These are phyloP conservation scores for Microdon myrmicae DNA, from an alignment of 2,888 invertebrate genomes.

Conservation along the genomic window DNA sequence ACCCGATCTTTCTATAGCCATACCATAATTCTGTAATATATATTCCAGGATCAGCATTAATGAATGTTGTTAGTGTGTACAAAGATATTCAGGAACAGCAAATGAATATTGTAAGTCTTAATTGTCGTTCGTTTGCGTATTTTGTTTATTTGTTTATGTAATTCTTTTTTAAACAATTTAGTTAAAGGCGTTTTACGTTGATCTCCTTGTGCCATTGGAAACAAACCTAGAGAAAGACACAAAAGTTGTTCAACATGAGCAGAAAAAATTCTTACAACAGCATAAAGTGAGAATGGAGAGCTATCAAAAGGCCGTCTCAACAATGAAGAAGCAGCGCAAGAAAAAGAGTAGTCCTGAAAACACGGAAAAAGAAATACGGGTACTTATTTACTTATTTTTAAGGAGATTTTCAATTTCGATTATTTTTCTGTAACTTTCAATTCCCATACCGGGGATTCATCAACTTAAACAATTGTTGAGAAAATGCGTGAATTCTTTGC, in stretches of 20 bases:
- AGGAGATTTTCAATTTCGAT: not conserved
- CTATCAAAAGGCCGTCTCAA: conserved; percentile 89
- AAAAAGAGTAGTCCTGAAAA: conserved; percentile 86
- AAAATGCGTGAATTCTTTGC: too few species aligned
- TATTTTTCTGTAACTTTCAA: too few species aligned
- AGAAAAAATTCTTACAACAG: conserved; percentile 91
- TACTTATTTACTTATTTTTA: conserved; percentile 59
- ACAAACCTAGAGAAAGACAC: conserved; percentile 94
- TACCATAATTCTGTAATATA: not conserved
- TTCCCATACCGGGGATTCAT: too few species aligned
- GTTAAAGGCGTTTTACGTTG: conserved; percentile 95
- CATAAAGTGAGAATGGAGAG: conserved; percentile 92
- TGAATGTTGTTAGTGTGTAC: conserved; percentile 93
- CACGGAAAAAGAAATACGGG: conserved; percentile 92
- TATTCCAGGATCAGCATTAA: conserved; percentile 87
- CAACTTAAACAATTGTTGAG: not conserved
- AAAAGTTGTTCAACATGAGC: conserved; percentile 86
- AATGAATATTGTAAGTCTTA: conserved; percentile 88
- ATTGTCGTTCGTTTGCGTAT: not conserved
- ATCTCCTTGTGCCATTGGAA: conserved; percentile 90
- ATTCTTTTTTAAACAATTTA: conserved; percentile 65
- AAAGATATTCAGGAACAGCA: conserved; percentile 94
- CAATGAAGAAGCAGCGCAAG: conserved; percentile 91
- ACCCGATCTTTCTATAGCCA: conserved; percentile 8
- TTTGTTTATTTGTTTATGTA: not conserved